These are phyloP conservation scores for Rambutsinella grinnellia DNA, from an alignment of 2,888 invertebrate genomes.

Conservation along the genomic window DNA sequence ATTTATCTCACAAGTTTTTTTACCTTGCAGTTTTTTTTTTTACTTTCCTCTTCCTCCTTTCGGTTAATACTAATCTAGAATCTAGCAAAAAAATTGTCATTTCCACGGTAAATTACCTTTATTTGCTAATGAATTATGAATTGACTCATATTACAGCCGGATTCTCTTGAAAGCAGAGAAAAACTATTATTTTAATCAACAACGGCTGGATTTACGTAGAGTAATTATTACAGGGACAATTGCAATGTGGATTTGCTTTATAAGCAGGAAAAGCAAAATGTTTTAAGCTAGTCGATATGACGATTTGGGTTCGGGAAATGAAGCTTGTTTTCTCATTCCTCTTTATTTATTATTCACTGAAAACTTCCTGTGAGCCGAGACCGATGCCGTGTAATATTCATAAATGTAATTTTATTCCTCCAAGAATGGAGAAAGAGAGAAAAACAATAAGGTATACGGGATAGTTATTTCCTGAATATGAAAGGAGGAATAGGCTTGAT, in stretches of 20 bases:
- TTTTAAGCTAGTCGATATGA: background rate
- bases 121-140: background rate
- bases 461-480: background rate
- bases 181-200: too few species aligned
- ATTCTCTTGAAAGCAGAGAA: too few species aligned
- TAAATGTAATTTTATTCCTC: background rate
- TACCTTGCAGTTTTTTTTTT: constrained; percentile 34
- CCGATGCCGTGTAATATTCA: background rate
- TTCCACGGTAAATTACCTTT: constrained; percentile 34
- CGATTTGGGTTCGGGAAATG: constrained; percentile 27
- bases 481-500: background rate
- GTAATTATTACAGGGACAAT: background rate
- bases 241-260: background rate
- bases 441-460: background rate
- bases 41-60: constrained; percentile 49
- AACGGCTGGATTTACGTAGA: background rate
- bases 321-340: constrained; percentile 33
- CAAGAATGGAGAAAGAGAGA: background rate
- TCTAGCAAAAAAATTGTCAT: constrained; percentile 37
- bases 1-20: constrained; percentile 49
- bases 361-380: constrained; percentile 28
- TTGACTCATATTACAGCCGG: background rate
- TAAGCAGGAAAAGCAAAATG: background rate
- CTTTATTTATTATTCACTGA: constrained; percentile 21
- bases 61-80: constrained; percentile 45